Conservation (phyloP, 1,140 invertebrate genomes). For the Propsilocerus akamusi region DNA sequence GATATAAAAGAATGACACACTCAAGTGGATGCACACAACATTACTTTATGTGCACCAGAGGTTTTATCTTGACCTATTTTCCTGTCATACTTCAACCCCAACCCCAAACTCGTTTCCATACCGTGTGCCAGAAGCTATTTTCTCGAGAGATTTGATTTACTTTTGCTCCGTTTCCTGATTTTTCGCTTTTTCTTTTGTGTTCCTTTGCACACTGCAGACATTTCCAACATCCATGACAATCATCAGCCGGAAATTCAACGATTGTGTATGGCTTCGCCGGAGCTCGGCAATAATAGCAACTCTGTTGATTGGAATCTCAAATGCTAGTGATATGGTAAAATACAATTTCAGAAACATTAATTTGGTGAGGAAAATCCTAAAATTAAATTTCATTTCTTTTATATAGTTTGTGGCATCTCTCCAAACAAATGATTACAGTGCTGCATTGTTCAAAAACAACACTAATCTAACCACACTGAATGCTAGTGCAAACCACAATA, state of each 20-base stretch:
- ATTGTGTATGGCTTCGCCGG: slow-evolving; percentile 30
- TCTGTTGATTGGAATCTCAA: slow-evolving; percentile 31
- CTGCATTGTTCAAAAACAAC: too few relatives aligned
- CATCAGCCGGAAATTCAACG: slow-evolving; percentile 30
- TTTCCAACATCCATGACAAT: slow-evolving; percentile 25
- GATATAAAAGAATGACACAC: too few relatives aligned
- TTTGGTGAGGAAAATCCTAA: too few relatives aligned
- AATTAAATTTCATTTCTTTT: too few relatives aligned
- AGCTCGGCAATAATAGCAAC: slow-evolving; percentile 32
- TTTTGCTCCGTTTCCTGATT: too few relatives aligned
- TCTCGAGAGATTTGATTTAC: not conserved
- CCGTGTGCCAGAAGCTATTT: slow-evolving; percentile 2
- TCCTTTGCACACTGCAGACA: slow-evolving; percentile 12
- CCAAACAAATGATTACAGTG: too few relatives aligned
- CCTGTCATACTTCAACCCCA: too few relatives aligned
- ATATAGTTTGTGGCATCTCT: too few relatives aligned
- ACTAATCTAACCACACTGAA: not conserved
- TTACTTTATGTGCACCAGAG: too few relatives aligned
- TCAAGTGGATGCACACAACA: too few relatives aligned
- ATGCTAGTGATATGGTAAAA: slow-evolving; percentile 36
- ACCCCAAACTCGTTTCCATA: too few relatives aligned
- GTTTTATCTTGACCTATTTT: too few relatives aligned
- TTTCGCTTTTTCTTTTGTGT: slow-evolving; percentile 8
- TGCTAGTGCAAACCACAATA: slow-evolving; percentile 14
- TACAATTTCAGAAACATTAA: slow-evolving; percentile 5